Percentiles rank a stretch among this genome's conserved stretches.
phyloP scores from a whole-genome alignment of 30 jellyfish, hydroid and myxozoan genomes.

The Pelagia noctiluca region DNA sequence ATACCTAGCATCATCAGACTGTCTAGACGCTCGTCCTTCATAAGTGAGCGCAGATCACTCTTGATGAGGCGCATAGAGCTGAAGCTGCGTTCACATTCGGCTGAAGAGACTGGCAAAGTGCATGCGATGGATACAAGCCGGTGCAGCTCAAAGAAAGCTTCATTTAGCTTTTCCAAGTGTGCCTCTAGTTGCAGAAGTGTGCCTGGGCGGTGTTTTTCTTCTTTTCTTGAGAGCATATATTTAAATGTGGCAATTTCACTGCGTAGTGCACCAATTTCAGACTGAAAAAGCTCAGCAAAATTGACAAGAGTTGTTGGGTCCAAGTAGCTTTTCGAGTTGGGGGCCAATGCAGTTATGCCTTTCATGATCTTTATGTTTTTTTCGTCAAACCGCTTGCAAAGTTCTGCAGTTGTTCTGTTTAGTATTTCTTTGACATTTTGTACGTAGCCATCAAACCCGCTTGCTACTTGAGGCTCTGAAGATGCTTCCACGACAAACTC shows the following conservation, averaged over 20 bases:
- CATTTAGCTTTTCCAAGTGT: too few relatives aligned
- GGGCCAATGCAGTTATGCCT: background rate
- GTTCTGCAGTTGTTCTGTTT: background rate
- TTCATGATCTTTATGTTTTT: background rate
- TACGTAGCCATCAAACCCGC: conserved; percentile 17
- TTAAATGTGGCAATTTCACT: background rate
- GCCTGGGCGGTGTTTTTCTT: background rate
- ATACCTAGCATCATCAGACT: too few relatives aligned
- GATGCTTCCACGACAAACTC: conserved; percentile 31
- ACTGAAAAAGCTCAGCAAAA: too few relatives aligned
- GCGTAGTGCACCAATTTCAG: too few relatives aligned
- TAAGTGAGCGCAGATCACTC: too few relatives aligned
- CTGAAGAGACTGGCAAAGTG: conserved; percentile 61
- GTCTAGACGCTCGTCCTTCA: too few relatives aligned
- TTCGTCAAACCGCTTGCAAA: too few relatives aligned
- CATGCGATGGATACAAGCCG: conserved; percentile 48
- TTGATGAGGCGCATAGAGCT: too few relatives aligned
- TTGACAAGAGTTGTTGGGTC: background rate
- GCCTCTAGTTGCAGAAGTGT: background rate
- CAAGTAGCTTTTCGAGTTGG: background rate
- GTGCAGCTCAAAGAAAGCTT: too few relatives aligned
- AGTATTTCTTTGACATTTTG: background rate
- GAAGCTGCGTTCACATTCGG: conserved; percentile 50
- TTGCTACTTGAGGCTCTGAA: background rate
- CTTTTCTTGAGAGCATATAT: background rate